These are phyloP conservation scores for Hapalemur alaotrensis DNA, from an alignment of 2,797 vertebrate genomes.

Conservation along the genomic window DNA sequence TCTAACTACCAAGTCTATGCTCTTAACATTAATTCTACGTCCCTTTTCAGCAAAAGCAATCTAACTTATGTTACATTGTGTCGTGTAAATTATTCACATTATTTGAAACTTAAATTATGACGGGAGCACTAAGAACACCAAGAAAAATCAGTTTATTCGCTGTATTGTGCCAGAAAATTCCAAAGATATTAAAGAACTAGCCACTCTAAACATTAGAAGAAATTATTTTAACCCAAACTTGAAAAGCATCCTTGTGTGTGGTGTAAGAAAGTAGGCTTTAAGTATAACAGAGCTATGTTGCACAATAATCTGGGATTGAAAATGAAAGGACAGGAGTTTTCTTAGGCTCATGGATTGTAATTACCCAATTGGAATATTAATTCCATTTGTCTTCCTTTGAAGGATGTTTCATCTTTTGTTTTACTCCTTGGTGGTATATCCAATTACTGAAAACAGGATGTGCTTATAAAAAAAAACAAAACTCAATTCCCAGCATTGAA, in stretches of 20 bases:
- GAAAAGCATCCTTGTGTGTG: slow-evolving; percentile 33
- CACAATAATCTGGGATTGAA: slow-evolving; percentile 10
- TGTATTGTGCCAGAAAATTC: slow-evolving; percentile 10
- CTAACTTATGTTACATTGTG: background rate
- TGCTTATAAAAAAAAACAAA: background rate
- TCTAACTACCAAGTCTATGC: background rate
- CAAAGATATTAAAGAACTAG: slow-evolving; percentile 18
- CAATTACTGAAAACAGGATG: slow-evolving; percentile 70
- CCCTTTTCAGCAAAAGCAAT: background rate
- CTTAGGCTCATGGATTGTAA: background rate
- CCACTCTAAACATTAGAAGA: slow-evolving; percentile 27
- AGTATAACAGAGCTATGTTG: background rate
- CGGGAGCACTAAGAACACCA: background rate
- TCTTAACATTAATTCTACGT: background rate
- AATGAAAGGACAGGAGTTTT: background rate
- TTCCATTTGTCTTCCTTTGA: slow-evolving; percentile 58
- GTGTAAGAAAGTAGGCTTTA: slow-evolving; percentile 41
- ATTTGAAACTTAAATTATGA: background rate
- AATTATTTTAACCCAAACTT: slow-evolving; percentile 48
- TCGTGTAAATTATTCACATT: background rate
- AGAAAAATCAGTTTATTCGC: slow-evolving; percentile 36
- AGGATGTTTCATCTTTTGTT: background rate
- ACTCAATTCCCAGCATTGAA: slow-evolving; percentile 37
- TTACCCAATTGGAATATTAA: slow-evolving; percentile 67
- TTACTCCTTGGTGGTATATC: slow-evolving; percentile 60